Percentiles rank a stretch among this genome's conserved stretches.
Conservation (phyloP, 1,140 invertebrate genomes). For the Bombus confusus region DNA sequence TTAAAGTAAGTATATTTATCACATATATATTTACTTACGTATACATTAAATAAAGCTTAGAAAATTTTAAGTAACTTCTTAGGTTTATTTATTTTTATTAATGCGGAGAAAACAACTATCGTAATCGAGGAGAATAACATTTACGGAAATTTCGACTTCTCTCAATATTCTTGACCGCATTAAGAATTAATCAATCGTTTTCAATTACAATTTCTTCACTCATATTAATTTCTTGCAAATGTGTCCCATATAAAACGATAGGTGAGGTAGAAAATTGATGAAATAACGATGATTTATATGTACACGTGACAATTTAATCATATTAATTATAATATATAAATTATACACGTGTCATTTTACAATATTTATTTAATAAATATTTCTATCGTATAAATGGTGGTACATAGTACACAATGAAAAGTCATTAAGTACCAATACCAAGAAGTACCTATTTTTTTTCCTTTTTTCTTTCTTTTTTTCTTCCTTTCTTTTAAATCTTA, state of each 20-base stretch:
- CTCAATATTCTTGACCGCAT: background rate
- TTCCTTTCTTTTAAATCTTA: background rate
- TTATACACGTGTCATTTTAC: constrained; percentile 50
- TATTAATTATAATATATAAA: constrained; percentile 61
- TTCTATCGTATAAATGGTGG: constrained; percentile 50
- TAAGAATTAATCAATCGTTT: background rate
- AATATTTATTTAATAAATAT: constrained; percentile 69
- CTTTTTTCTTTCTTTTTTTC: background rate
- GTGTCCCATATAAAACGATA: background rate
- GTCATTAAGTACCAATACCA: constrained; percentile 57
- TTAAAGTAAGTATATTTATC: too few relatives aligned
- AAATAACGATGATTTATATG: constrained; percentile 31
- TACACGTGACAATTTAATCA: constrained; percentile 44
- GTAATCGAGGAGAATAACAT: background rate
- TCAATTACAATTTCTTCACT: background rate
- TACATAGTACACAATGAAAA: constrained; percentile 61
- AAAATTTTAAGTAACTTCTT: background rate
- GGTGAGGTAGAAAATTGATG: constrained; percentile 15
- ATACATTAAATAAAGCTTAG: too few relatives aligned
- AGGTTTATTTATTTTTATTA: background rate
- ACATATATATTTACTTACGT: too few relatives aligned
- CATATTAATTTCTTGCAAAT: background rate
- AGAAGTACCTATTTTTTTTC: constrained; percentile 35
- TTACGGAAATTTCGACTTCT: background rate
- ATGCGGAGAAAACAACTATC: background rate